Conservation (phyloP, 2,797 vertebrate species). For the Serranus cabrilla region DNA sequence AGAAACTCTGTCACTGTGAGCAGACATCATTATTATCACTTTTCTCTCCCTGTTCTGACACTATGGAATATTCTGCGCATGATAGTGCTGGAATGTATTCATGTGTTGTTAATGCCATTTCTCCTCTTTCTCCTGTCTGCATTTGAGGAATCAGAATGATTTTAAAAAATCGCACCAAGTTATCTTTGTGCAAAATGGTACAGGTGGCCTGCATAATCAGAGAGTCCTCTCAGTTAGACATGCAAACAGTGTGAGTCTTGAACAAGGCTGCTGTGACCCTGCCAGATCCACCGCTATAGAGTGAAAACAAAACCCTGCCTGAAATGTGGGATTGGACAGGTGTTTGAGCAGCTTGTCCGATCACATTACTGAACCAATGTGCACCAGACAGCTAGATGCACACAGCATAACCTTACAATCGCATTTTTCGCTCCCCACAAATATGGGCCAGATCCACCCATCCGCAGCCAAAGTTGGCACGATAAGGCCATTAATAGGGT, state of each 20-base stretch:
- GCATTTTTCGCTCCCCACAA: constrained; percentile 81
- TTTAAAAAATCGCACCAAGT: constrained; percentile 55
- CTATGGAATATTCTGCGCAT: constrained; percentile 49
- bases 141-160: constrained; percentile 47
- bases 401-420: constrained; percentile 90
- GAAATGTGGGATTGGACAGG: constrained; percentile 85
- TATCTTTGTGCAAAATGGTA: constrained; percentile 68
- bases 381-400: constrained; percentile 86
- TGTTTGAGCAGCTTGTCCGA: constrained; percentile 87
- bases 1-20: constrained; percentile 59
- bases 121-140: constrained; percentile 18
- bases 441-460: constrained; percentile 77
- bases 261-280: constrained; percentile 82
- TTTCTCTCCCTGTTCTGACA: constrained; percentile 45
- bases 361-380: constrained; percentile 88
- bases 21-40: constrained; percentile 68
- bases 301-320: constrained; percentile 83
- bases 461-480: constrained; percentile 78
- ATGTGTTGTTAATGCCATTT: constrained; percentile 51
- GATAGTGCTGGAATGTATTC: constrained; percentile 44
- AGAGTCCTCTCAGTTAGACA: constrained; percentile 77
- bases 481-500: constrained; percentile 77
- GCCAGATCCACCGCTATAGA: constrained; percentile 83
- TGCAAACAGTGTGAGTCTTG: constrained; percentile 84
- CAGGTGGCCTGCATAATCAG: constrained; percentile 81